Base-by-base conservation (phyloP, 2,888 invertebrate genomes). In the Drosophila leonis region DNA sequence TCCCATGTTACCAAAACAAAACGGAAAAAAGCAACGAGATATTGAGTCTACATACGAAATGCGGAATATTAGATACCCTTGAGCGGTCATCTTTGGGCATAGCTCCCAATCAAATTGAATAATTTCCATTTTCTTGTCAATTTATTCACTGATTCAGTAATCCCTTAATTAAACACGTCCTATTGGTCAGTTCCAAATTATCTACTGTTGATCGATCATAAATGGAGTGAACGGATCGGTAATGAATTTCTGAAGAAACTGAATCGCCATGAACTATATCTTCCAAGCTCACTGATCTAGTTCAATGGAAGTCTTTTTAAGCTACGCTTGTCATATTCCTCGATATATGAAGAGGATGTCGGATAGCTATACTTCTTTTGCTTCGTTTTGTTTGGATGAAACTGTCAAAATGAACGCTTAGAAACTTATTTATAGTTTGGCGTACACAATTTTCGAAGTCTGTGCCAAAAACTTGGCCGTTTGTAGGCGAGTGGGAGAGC, bases 381-480 rank as follows among this genome's bases (percentile, higher is more conserved):
- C 65, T 63, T 63, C 64, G 54, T 61, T 79, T 64, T 49, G 60
- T 64, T 76, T 73, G 78, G 80, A 78, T 83, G 88, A 75, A 81
- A 78, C 82, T 83, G 88, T 90, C 88, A 88, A 88, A 90, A 90
- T 72, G 78, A 85, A 79, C 90, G 90, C 76, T 90, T 87, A 88
- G 80, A 81, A 88, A 83, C 88, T 79, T 88, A 88, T 88, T 88
- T 88, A 88, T 88, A 76, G 90, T 78, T 81, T 74, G 78, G 77
- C 75, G 55, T 79, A 71, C 55, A 75, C 67, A 83, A 72, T 72
- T 80, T 77, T 68, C 51, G 15, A 57, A 66, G 69, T 62, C 46
- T 29, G 63, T 72, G 77, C 68, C 68, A 81, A 74, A 81, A 81
- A 77, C 68, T 81, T 79, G 64, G 41, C 54, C 39, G 55, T 18